Evolutionary conservation across 2,113 vertebrate species (phyloP), one percentile per base, ranked within the genome.

Genomic region (Hucho hucho): DNA sequence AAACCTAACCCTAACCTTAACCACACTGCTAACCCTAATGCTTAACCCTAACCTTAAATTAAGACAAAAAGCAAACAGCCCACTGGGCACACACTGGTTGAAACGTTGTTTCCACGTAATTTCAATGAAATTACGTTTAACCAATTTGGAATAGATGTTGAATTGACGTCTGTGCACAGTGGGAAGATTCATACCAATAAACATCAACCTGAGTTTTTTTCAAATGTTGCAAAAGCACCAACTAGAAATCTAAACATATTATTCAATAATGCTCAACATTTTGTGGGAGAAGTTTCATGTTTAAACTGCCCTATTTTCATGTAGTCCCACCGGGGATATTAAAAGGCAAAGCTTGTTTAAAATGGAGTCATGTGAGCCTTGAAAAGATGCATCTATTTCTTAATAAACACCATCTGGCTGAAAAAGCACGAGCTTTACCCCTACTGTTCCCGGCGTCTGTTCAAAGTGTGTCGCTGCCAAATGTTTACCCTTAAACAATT

Each of bases 401-500:
- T 86, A 74, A 91, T 87, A 88, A 91, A 90, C 88, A 89, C 94
- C 94, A 95, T 94, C 91, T 95, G 95, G 86, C 78, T 74, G 79
- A 87, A 83, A 76, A 92, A 82, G 80, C 86, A 65, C 86, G 91
- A 85, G 83, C 81, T 87, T 83, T 84, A 81, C 88, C 88, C 89
- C 79, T 82, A 89, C 87, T 86, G 86, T 65, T 86, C 83, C 79
- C 64, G 59, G 86, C 81, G 46, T 90, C 93, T 94, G 90, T 85
- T 89, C 85, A 63, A 79, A 76, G 81, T 80, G 43, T 82, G 89
- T 84, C 49, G 79, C 75, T 69, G 76, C 67, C 72, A 64, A 86
- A 87, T 83, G 76, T 83, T 83, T 84, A 66, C 77, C 81, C 70
- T 69, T 74, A 81, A 84, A 79, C 73, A 64, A 75, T 78, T 70